These are phyloP conservation scores for Psephotus haematonotus DNA, from an alignment of 2,113 vertebrate genomes.

Conservation along the genomic window DNA sequence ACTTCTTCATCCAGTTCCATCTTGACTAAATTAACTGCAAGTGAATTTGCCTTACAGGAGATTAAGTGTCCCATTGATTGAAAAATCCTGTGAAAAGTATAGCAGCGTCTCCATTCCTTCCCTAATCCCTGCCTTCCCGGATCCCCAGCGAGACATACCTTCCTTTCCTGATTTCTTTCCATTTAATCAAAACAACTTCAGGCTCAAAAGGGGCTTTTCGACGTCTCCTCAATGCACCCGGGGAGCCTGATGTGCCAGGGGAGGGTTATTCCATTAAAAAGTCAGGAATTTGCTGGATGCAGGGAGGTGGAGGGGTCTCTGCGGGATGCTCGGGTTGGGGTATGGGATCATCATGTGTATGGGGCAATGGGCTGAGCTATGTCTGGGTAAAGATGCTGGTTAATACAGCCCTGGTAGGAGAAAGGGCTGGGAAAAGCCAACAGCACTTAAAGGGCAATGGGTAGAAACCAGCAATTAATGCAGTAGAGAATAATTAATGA, in stretches of 20 bases:
- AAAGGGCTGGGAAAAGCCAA: neutral
- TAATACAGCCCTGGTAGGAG: neutral
- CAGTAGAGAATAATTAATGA: neutral
- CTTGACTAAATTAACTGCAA: constrained; percentile 64
- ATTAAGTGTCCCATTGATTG: constrained; percentile 66
- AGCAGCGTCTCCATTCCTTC: constrained; percentile 2
- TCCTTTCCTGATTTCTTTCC: neutral
- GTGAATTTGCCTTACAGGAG: constrained; percentile 26
- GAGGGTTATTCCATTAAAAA: neutral
- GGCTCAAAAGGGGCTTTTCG: neutral
- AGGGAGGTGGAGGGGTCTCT: neutral
- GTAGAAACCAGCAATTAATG: neutral
- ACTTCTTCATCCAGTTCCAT: constrained; percentile 32
- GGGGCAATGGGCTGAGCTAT: neutral
- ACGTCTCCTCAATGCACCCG: neutral
- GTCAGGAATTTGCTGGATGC: neutral
- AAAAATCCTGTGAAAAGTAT: neutral
- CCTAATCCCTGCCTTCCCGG: neutral
- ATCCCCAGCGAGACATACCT: neutral
- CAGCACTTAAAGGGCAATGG: neutral
- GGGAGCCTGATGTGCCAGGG: neutral
- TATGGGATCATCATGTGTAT: neutral
- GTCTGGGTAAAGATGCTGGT: neutral
- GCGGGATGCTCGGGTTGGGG: no score
- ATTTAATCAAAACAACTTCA: neutral